Evolutionary conservation across 2,888 invertebrate species (phyloP).

Genomic region (Endotricha flammealis): DNA sequence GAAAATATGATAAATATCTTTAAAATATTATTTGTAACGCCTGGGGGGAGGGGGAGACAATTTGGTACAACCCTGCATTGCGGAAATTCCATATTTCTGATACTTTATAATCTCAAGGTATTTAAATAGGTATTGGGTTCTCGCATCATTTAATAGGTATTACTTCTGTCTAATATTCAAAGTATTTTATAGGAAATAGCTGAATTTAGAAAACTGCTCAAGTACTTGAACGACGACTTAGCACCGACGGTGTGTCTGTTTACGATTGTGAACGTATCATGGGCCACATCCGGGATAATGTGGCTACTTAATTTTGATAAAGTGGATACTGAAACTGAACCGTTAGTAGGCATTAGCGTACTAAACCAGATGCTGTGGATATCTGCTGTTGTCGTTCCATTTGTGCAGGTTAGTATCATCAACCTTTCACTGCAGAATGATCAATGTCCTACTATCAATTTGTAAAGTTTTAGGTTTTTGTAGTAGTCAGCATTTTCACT

Average conservation of each 20-base stretch:
- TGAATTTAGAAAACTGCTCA: conserved; percentile 86
- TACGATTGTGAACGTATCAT: conserved; percentile 85
- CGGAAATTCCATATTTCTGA: too few species aligned
- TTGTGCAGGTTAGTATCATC: conserved; percentile 79
- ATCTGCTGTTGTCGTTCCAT: conserved; percentile 81
- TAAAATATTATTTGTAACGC: too few species aligned
- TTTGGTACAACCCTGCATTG: too few species aligned
- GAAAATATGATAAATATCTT: too few species aligned
- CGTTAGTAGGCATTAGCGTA: conserved; percentile 78
- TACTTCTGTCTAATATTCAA: conserved; percentile 1
- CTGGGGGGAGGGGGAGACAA: too few species aligned
- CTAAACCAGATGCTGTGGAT: conserved; percentile 82
- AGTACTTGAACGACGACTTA: conserved; percentile 86
- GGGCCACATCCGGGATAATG: conserved; percentile 83
- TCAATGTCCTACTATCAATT: too few species aligned
- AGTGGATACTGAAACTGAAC: conserved; percentile 77
- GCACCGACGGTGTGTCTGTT: conserved; percentile 87
- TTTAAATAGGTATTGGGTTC: too few species aligned
- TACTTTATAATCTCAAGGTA: too few species aligned
- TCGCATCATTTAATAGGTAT: too few species aligned
- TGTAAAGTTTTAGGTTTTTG: too few species aligned
- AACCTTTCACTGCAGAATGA: too few species aligned
- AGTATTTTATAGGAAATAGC: conserved; percentile 81
- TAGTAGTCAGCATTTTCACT: too few species aligned
- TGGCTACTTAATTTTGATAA: conserved; percentile 82